phyloP scores from a whole-genome alignment of 2,888 invertebrate genomes.

The Luffia ferchaultella region DNA sequence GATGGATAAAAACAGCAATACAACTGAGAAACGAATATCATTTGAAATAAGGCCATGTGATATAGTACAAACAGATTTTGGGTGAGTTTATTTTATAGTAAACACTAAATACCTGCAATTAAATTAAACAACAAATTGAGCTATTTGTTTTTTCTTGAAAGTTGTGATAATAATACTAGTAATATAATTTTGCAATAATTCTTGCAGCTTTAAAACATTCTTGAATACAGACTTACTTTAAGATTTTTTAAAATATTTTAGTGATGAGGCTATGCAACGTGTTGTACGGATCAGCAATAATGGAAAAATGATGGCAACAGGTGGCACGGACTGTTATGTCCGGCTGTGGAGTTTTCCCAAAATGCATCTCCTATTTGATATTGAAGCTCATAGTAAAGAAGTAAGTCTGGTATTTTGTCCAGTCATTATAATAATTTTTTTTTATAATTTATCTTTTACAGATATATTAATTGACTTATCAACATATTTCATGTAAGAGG shows the following conservation, averaged over 20 bases:
- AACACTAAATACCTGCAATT: neutral
- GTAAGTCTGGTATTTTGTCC: constrained; percentile 32
- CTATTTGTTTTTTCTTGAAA: no score
- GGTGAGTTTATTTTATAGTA: constrained; percentile 38
- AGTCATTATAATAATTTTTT: neutral
- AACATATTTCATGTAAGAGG: neutral
- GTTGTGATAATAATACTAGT: no score
- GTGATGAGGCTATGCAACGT: constrained; percentile 84
- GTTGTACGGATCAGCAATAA: constrained; percentile 82
- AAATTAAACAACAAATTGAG: no score
- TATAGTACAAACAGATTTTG: constrained; percentile 87
- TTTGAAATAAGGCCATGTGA: constrained; percentile 80
- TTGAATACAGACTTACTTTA: no score
- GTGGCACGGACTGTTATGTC: constrained; percentile 88
- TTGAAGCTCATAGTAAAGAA: constrained; percentile 87
- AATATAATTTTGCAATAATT: no score
- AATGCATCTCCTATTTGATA: constrained; percentile 72
- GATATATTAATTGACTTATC: neutral
- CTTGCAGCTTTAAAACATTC: no score
- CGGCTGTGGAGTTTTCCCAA: constrained; percentile 91
- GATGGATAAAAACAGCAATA: constrained; percentile 46
- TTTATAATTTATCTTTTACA: neutral
- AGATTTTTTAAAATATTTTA: constrained; percentile 24
- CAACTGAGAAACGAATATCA: constrained; percentile 69
- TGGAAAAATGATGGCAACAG: constrained; percentile 86